Percentiles rank a stretch among this genome's conserved stretches.
Conservation (phyloP, 1,140 invertebrate species). For the Micrasema longulum region DNA sequence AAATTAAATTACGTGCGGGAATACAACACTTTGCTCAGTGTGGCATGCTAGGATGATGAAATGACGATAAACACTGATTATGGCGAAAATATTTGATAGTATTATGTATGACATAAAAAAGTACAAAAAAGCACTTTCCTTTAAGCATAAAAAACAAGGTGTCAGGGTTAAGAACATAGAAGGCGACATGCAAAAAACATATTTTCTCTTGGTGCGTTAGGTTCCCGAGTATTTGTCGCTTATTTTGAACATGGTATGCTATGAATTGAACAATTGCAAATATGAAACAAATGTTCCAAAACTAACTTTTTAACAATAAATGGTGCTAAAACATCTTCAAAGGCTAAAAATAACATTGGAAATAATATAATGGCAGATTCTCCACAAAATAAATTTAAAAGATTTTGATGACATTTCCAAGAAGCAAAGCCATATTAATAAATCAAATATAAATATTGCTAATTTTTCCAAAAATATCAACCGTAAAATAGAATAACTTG, state of each 20-base stretch:
- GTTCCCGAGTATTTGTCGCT: too few species aligned
- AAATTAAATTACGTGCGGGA: constrained; percentile 32
- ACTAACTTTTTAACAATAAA: too few species aligned
- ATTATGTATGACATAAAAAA: constrained; percentile 13
- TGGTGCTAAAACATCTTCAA: not conserved
- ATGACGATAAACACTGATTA: constrained; percentile 16
- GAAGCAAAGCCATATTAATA: too few species aligned
- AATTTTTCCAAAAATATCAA: too few species aligned
- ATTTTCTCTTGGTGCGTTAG: too few species aligned
- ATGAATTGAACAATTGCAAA: not conserved
- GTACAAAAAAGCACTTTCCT: constrained; percentile 32
- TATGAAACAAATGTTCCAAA: not conserved
- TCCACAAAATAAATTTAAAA: too few species aligned
- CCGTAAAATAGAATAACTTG: too few species aligned
- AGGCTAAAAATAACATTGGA: too few species aligned
- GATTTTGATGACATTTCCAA: too few species aligned
- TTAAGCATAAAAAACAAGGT: constrained; percentile 36
- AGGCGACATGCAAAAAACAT: constrained; percentile 34
- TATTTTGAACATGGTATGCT: constrained; percentile 27
- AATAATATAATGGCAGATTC: too few species aligned
- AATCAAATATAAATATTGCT: too few species aligned
- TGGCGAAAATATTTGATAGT: not conserved
- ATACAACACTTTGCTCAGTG: constrained; percentile 24
- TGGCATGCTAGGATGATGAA: constrained; percentile 30
- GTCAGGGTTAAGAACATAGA: constrained; percentile 33